Conservation (phyloP, 2,797 vertebrate genomes). For the Spinus olivaceus region DNA sequence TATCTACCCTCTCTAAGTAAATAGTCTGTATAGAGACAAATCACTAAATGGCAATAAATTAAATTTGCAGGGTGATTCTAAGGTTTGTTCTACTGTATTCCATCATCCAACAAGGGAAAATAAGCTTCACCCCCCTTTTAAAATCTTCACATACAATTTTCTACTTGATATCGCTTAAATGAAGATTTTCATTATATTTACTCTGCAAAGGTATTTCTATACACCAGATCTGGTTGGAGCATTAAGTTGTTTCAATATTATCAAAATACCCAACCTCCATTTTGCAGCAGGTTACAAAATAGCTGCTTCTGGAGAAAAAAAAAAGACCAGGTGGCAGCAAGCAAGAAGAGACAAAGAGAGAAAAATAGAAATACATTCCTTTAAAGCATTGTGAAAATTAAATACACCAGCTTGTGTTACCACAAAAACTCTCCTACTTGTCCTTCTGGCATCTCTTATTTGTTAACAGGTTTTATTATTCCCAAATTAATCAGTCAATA, state of each 20-base stretch:
- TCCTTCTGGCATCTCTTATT: neutral
- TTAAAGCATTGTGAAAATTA: neutral
- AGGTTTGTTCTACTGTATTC: neutral
- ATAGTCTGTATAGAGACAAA: neutral
- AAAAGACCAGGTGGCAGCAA: neutral
- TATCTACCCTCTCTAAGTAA: neutral
- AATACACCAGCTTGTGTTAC: neutral
- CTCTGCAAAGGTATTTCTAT: neutral
- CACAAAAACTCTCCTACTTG: neutral
- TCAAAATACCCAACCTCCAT: neutral
- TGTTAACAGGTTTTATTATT: neutral
- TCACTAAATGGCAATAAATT: neutral
- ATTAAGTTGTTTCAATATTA: neutral
- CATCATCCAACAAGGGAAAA: neutral
- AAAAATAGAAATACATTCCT: neutral
- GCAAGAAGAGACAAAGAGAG: neutral
- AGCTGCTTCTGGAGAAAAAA: neutral
- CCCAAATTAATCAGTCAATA: neutral
- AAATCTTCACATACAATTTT: neutral
- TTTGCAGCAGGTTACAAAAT: neutral
- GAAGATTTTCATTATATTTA: neutral
- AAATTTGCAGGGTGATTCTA: neutral
- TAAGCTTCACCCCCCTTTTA: fast-evolving
- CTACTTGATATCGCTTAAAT: neutral
- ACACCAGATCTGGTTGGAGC: neutral